phyloP scores from a whole-genome alignment of 64 coral and sea anemone genomes.

The Anthopleura sola region DNA sequence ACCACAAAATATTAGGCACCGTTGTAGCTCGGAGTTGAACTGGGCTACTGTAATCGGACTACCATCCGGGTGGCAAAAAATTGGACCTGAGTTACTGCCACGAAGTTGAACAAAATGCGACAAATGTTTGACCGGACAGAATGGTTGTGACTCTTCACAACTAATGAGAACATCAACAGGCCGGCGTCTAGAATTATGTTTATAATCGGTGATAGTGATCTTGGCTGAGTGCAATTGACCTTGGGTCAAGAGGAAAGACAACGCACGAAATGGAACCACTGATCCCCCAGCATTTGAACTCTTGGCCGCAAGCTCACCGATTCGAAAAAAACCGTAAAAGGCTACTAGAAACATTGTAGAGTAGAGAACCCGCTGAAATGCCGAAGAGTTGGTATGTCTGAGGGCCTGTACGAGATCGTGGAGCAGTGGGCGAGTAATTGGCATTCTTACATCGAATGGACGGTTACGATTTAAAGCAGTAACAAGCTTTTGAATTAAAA shows the following conservation, averaged over 20 bases:
- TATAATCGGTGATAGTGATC: no score
- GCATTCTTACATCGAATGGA: background rate
- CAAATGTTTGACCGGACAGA: background rate
- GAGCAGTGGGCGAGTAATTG: background rate
- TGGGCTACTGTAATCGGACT: no score
- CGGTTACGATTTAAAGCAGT: background rate
- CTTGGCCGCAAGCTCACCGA: background rate
- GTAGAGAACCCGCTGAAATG: slow-evolving; percentile 5
- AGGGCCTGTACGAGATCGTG: background rate
- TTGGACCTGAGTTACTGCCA: no score
- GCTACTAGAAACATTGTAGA: slow-evolving; percentile 18
- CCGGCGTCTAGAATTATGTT: no score
- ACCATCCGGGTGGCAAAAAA: no score
- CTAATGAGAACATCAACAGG: slow-evolving; percentile 1
- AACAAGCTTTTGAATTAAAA: slow-evolving; percentile 22
- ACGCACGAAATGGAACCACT: no score
- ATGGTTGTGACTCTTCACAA: background rate
- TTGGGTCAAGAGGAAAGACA: background rate
- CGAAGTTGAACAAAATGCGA: no score
- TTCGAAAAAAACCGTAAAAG: slow-evolving; percentile 38
- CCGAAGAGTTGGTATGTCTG: slow-evolving; percentile 19
- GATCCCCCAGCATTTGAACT: background rate
- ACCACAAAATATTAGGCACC: no score
- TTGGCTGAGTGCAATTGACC: background rate
- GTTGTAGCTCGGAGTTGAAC: no score